phyloP scores from a whole-genome alignment of 37 sponge, comb jelly and placozoan genomes.

The Lycopodina hypogea region DNA sequence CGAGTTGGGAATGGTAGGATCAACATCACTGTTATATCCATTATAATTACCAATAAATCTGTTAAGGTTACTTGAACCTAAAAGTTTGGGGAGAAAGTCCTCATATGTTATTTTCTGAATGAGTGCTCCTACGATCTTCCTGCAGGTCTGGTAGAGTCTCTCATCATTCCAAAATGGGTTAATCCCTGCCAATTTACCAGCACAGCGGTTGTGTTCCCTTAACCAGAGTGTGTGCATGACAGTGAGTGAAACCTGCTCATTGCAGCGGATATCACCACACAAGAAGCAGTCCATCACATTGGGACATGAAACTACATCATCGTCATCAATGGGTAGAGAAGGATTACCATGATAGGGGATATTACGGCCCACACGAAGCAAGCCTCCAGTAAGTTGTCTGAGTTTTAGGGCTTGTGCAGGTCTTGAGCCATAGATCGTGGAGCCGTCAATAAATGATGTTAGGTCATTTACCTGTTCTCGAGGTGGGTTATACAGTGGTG shows the following conservation, averaged over 20 bases:
- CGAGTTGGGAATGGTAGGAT: slow-evolving; percentile 61
- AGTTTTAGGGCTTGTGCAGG: not conserved
- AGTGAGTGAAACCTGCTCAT: slow-evolving; percentile 83
- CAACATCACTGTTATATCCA: slow-evolving; percentile 56
- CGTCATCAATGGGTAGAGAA: not conserved
- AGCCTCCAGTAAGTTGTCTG: not conserved
- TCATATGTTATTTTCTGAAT: slow-evolving; percentile 81
- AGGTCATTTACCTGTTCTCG: slow-evolving; percentile 67
- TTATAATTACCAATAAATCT: slow-evolving; percentile 42
- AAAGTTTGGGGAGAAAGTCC: slow-evolving; percentile 82
- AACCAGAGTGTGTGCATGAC: slow-evolving; percentile 96
- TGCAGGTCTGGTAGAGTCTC: slow-evolving; percentile 71
- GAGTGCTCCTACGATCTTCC: slow-evolving; percentile 77
- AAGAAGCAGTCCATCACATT: slow-evolving; percentile 52
- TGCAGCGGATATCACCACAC: slow-evolving; percentile 79
- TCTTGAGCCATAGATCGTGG: slow-evolving; percentile 68
- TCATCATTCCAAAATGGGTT: slow-evolving; percentile 85
- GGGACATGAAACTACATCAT: not conserved
- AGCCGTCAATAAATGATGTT: slow-evolving; percentile 72
- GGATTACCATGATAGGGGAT: not conserved
- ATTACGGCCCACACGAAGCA: not conserved
- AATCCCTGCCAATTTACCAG: slow-evolving; percentile 36
- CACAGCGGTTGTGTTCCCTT: slow-evolving; percentile 93
- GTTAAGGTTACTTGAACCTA: slow-evolving; percentile 44
- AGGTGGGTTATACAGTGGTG: slow-evolving; percentile 1